Evolutionary conservation across 1,140 invertebrate species (phyloP), one percentile per base, ranked within the genome.

Genomic region (Prorops nasuta): DNA sequence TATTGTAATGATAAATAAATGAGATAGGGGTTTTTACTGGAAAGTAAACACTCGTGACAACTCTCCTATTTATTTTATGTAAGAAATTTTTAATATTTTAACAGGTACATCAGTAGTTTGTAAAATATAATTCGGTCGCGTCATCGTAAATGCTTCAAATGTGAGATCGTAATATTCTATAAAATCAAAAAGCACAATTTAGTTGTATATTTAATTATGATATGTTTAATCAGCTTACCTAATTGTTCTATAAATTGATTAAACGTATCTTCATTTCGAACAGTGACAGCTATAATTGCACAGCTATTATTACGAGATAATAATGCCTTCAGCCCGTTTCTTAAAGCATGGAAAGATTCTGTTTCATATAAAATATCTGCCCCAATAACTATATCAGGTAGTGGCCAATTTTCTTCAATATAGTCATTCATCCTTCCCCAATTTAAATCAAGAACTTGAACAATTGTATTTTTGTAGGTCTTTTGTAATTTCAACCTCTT

Each of bases 311-410:
- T 15, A 42, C 38, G 44, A 14, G 49, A 58, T 37, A 77, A 51
- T 24, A 81, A 60, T 20, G 40, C 43, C 49, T 69, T 71, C 22
- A 83, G 56, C 40, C 74, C 77, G 9, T 40, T 49, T 47, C 67
- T 56, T 19, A 83, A 64, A 14, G 54, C 43, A 28, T 58, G 17
- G 64, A 82, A 82, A 20, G 74, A 52, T 34, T 53, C 67, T 9
- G 37, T 56, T 58, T 83, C 80, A 51, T 81, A 83, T 3, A 82
- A 58, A 48, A 83, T 71, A 64, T 83, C 81, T 14, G 81, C 77
- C 19, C 79, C 81, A 49, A 83, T 62, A 38, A 83, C 62, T 28
- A 78, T 20, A 50, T 83, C 79, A 8, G 76, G 67, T 41, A 58
- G 48, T 22, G 60, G 46, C 18, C 60, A 34, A 34, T 44, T 39